Percentiles rank a stretch among this genome's conserved stretches.
These are phyloP conservation scores for Drosophila miranda DNA, from an alignment of 1,140 invertebrate species.

Conservation along the genomic window DNA sequence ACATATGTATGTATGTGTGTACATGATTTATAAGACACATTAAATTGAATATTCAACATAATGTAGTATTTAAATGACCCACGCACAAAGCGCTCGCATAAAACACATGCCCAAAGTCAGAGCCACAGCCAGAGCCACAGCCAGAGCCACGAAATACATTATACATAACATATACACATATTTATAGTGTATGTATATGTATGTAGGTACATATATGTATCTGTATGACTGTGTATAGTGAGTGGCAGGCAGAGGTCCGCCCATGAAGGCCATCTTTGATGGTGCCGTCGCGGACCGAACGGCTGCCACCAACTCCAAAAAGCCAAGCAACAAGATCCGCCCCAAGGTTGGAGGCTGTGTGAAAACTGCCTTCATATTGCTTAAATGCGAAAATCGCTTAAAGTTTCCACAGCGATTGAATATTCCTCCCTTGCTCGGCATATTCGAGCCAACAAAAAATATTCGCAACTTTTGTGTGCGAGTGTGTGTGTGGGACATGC, in stretches of 20 bases:
- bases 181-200: background rate
- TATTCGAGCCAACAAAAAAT: conserved; percentile 1
- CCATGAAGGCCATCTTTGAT: conserved; percentile 26
- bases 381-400: conserved; percentile 53
- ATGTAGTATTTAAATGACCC: conserved; percentile 77
- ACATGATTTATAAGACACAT: conserved; percentile 78
- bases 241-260: background rate
- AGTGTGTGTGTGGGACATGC: conserved; percentile 47
- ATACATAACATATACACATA: conserved; percentile 3
- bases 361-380: conserved; percentile 18
- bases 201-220: background rate
- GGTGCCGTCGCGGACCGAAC: background rate
- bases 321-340: conserved; percentile 10
- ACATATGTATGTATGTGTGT: conserved; percentile 28
- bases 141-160: too few species aligned
- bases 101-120: conserved; percentile 8
- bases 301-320: conserved; percentile 3
- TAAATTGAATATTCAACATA: conserved; percentile 80
- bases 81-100: conserved; percentile 41
- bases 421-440: conserved; percentile 3
- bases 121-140: conserved; percentile 1
- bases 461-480: conserved; percentile 36
- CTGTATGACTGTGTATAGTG: conserved; percentile 1
- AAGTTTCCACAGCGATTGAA: conserved; percentile 60
- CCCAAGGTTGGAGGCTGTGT: background rate